Evolutionary conservation across 2,797 vertebrate genomes (phyloP).

Genomic region (Miopithecus talapoin): DNA sequence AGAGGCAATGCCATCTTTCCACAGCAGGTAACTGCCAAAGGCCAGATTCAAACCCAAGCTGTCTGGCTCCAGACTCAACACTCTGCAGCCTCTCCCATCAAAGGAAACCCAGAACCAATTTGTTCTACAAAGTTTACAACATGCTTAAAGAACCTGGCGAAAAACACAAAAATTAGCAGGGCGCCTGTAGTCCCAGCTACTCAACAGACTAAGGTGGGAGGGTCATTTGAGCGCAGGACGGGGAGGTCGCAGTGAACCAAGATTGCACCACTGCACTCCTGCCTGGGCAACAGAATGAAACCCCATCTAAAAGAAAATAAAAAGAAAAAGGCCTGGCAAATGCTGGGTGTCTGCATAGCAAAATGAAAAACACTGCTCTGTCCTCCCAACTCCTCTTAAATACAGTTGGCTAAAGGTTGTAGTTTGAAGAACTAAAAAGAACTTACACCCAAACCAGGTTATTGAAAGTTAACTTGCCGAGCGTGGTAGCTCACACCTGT

Average conservation of each 20-base stretch:
- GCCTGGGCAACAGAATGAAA: background rate
- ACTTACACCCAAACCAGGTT: conserved; percentile 24
- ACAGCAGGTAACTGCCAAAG: background rate
- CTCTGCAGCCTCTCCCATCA: background rate
- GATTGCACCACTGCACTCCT: background rate
- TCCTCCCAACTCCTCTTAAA: background rate
- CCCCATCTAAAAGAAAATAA: background rate
- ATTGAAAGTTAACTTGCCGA: background rate
- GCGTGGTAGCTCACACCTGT: background rate
- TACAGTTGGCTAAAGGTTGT: background rate
- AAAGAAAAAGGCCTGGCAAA: background rate
- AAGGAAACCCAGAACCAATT: conserved; percentile 22
- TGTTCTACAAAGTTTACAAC: background rate
- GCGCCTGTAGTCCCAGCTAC: background rate
- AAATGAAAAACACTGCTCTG: background rate
- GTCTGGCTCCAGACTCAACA: background rate
- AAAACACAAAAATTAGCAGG: background rate
- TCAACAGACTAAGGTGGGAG: background rate
- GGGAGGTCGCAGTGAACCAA: background rate
- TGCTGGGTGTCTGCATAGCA: background rate
- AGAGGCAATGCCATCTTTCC: background rate
- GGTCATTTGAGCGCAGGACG: background rate
- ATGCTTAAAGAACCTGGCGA: background rate
- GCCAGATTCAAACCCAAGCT: background rate
- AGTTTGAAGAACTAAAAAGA: conserved; percentile 9